Evolutionary conservation across 2,888 invertebrate genomes (phyloP), one percentile per base, ranked within the genome.

Genomic region (Julus scandinavius): DNA sequence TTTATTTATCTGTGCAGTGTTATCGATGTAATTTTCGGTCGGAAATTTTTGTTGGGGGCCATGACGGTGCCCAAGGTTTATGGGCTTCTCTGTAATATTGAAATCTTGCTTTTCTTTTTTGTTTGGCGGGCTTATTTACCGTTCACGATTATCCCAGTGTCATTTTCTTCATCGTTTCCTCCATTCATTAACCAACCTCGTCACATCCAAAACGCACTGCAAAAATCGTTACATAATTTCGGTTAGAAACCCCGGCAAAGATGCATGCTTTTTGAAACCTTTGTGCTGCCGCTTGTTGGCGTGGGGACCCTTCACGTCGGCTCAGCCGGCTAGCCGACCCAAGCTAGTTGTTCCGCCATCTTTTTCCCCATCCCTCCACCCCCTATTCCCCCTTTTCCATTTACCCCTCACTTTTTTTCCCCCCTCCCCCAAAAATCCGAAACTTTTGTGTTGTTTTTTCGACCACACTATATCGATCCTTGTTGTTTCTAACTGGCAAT

Each of bases 201-300:
- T 29, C 72, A 72, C 72, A 29, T 72, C 29, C 72, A 72, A 72
- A 72, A 72, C 29, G 72, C 72, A 72, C n/a, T 54, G 15, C 54
- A 15, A 54, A 17, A 17, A 29, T 29, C 13, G 54, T 54, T 45
- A n/a, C 29, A 1, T 29, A 29, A 29, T 72, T 72, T 72, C 72
- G 72, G 29, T 72, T 72, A 9, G 45, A 72, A 72, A 72, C 29
- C 29, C 29, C 29, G 29, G 29, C 72, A 72, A 72, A 72, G 29
- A 29, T 72, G 72, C 72, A 72, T 72, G 72, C 72, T 13, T 72
- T 72, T n/a, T 29, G 29, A 72, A 72, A 72, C 72, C 72, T 72
- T 72, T 72, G 72, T 72, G 72, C 72, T 72, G 72, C 72, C 72
- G 72, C 72, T 72, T 72, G 72, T 72, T 72, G 72, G 72, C 72